A percentile compares a stretch with the other conserved stretches of the same genome.
These are phyloP conservation scores for Andrena cerasifolii DNA, from an alignment of 1,140 invertebrate species.

Conservation along the genomic window DNA sequence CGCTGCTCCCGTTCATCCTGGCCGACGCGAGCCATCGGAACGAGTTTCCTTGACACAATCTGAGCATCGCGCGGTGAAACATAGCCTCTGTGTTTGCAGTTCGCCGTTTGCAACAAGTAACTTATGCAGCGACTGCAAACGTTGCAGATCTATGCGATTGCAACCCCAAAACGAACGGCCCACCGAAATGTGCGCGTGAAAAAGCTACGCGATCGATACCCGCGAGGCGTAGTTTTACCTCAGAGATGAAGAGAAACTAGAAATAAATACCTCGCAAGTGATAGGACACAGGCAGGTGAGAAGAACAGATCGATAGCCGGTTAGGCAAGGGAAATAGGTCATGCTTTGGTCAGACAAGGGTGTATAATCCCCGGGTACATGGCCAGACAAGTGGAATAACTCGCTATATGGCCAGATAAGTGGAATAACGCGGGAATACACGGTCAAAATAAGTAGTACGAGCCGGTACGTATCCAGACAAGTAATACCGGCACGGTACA, in stretches of 20 bases:
- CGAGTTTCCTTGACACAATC: background rate
- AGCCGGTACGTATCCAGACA: background rate
- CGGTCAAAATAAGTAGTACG: constrained; percentile 42
- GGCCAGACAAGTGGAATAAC: constrained; percentile 50
- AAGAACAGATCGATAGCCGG: constrained; percentile 34
- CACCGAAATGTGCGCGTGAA: too few relatives aligned
- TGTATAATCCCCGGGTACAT: constrained; percentile 47
- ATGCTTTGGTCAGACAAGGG: constrained; percentile 49
- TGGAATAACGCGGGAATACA: constrained; percentile 39
- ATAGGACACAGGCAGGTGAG: background rate
- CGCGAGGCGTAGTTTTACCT: too few relatives aligned
- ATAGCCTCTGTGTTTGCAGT: background rate
- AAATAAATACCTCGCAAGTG: background rate
- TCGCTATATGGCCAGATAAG: constrained; percentile 43
- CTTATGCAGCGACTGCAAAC: too few relatives aligned
- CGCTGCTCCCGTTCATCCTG: background rate
- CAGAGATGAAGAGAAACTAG: background rate
- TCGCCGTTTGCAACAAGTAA: background rate
- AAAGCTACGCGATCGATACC: too few relatives aligned
- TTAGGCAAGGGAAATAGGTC: constrained; percentile 41
- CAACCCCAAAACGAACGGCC: too few relatives aligned
- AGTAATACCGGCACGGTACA: too few relatives aligned
- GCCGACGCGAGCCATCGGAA: too few relatives aligned
- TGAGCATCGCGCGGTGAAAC: background rate
- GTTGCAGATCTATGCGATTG: too few relatives aligned